Conservation (phyloP, 2,113 vertebrate genomes). For the Protomyctophum bolini region DNA sequence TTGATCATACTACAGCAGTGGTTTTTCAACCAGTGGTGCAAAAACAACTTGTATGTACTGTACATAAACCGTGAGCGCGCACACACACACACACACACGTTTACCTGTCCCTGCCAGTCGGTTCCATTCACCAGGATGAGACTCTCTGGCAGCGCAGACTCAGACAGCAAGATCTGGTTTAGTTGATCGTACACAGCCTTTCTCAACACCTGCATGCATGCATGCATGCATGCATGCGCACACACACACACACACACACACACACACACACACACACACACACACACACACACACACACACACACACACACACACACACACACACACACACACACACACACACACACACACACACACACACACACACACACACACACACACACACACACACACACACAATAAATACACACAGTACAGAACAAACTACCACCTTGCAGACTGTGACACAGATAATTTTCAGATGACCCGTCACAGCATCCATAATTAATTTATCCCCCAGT, state of each 20-base stretch:
- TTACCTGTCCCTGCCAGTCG: constrained; percentile 72
- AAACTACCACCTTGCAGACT: no score
- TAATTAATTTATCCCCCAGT: constrained; percentile 56
- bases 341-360: no score
- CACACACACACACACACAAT: not conserved
- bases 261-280: not conserved
- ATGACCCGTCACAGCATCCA: constrained; percentile 60
- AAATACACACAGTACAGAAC: not conserved
- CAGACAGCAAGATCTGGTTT: constrained; percentile 86
- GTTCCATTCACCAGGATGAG: constrained; percentile 78
- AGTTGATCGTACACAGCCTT: constrained; percentile 89
- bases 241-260: not conserved
- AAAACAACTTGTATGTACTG: constrained; percentile 12
- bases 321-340: constrained; percentile 23
- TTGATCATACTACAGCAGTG: no score
- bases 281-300: not conserved
- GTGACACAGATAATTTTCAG: constrained; percentile 31
- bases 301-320: constrained; percentile 66
- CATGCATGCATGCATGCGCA: no score
- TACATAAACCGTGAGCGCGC: no score
- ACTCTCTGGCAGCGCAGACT: constrained; percentile 85
- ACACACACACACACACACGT: constrained; percentile 13
- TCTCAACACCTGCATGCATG: constrained; percentile 80
- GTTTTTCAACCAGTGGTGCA: no score
- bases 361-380: not conserved